Percentiles rank a stretch among this genome's conserved stretches.
Evolutionary conservation across 2,888 invertebrate genomes (phyloP).

Genomic region (Drosophila nr. medialis): DNA sequence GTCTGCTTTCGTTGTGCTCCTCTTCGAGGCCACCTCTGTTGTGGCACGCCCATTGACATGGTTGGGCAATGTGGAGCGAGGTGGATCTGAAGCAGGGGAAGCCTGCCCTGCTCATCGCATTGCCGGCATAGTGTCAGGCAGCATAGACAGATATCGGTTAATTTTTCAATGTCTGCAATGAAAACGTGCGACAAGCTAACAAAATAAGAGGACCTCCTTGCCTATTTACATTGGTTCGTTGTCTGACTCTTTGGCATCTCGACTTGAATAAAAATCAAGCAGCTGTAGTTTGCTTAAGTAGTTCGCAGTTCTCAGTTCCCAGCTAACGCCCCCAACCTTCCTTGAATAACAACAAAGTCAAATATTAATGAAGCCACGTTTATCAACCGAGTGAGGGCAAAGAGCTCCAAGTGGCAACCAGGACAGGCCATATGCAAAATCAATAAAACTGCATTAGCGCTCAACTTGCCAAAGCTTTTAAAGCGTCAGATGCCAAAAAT

Average conservation of each 20-base stretch:
- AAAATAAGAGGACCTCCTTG: conserved; percentile 14
- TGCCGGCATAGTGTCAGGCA: conserved; percentile 58
- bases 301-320: conserved; percentile 24
- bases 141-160: conserved; percentile 77
- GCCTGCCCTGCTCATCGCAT: conserved; percentile 23
- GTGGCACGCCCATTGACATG: not conserved
- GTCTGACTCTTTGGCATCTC: conserved; percentile 46
- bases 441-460: conserved; percentile 57
- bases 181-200: conserved; percentile 66
- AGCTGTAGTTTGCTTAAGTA: conserved; percentile 64
- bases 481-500: conserved; percentile 27
- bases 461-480: conserved; percentile 18
- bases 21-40: conserved; percentile 35
- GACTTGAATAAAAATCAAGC: conserved; percentile 58
- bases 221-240: conserved; percentile 50
- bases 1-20: conserved; percentile 9
- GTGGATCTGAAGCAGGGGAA: conserved; percentile 7
- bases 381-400: conserved; percentile 42
- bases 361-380: conserved; percentile 70
- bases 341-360: conserved; percentile 35
- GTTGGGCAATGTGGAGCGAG: not conserved
- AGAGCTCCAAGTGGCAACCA: conserved; percentile 6
- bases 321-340: not conserved
- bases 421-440: conserved; percentile 41
- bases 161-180: conserved; percentile 79